phyloP scores from a whole-genome alignment of 2,797 vertebrate genomes.

The Sebastes minor region DNA sequence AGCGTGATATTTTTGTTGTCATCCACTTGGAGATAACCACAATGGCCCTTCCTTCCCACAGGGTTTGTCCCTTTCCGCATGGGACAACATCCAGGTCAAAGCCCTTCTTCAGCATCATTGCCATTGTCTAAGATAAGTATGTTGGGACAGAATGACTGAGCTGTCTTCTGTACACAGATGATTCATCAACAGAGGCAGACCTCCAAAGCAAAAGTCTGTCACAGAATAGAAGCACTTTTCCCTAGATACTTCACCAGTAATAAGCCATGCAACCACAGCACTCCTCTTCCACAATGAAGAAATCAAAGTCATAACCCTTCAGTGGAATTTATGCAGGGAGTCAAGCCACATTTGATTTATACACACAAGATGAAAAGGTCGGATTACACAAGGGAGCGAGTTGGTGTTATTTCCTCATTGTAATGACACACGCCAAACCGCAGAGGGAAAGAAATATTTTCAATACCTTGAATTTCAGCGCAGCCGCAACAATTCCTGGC shows the following conservation, averaged over 20 bases:
- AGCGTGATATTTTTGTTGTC: slow-evolving; percentile 66
- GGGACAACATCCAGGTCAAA: slow-evolving; percentile 36
- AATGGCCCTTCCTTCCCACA: slow-evolving; percentile 75
- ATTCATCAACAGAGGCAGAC: slow-evolving; percentile 48
- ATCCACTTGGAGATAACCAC: slow-evolving; percentile 63
- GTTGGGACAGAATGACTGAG: slow-evolving; percentile 29
- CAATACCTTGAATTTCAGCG: slow-evolving; percentile 65
- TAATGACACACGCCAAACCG: slow-evolving; percentile 57
- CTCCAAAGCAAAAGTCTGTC: slow-evolving; percentile 17
- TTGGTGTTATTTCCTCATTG: slow-evolving; percentile 50
- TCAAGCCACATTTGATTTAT: slow-evolving; percentile 60
- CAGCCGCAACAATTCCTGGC: slow-evolving; percentile 60
- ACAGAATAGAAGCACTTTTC: slow-evolving; percentile 36
- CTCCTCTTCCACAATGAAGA: slow-evolving; percentile 30
- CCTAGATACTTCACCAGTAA: slow-evolving; percentile 26
- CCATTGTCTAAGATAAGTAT: slow-evolving; percentile 47
- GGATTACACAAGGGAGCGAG: slow-evolving; percentile 46
- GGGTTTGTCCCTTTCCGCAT: slow-evolving; percentile 51
- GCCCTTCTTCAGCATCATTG: slow-evolving; percentile 36
- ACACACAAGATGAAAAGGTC: slow-evolving; percentile 54
- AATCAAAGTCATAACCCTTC: slow-evolving; percentile 49
- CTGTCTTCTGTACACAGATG: slow-evolving; percentile 38
- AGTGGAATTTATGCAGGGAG: slow-evolving; percentile 53
- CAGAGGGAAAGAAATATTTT: slow-evolving; percentile 61
- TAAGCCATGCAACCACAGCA: slow-evolving; percentile 44